phyloP scores from a whole-genome alignment of 2,113 vertebrate species.

The Azemiops feae region DNA sequence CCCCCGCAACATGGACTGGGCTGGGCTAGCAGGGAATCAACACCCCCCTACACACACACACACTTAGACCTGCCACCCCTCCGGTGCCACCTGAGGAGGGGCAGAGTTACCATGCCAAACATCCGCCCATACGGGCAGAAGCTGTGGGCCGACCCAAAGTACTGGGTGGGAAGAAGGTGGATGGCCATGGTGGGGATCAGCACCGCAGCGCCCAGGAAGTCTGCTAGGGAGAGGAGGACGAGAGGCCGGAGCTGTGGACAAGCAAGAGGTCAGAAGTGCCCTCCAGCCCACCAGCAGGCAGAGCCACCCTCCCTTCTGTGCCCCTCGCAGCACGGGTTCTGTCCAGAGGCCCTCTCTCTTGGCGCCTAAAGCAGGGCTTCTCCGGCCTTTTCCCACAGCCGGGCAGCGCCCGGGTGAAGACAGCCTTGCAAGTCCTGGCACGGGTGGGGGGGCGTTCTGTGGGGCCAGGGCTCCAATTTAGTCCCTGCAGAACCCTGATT shows the following conservation, averaged over 20 bases:
- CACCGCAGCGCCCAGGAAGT: conserved; percentile 69
- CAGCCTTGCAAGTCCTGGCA: background rate
- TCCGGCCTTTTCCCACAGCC: background rate
- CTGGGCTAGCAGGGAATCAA: background rate
- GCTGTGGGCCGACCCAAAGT: background rate
- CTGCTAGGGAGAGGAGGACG: conserved; percentile 76
- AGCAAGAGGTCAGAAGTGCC: background rate
- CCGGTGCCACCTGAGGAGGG: background rate
- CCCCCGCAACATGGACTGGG: background rate
- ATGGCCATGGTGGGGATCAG: conserved; percentile 61
- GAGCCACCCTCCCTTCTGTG: background rate
- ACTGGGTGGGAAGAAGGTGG: conserved; percentile 56
- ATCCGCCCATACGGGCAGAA: conserved; percentile 66
- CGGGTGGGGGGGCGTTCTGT: too few species aligned
- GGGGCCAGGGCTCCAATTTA: too few species aligned
- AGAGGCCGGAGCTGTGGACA: conserved; percentile 67
- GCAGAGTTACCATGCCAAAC: conserved; percentile 73
- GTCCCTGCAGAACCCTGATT: background rate
- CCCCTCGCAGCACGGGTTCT: background rate
- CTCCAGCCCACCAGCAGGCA: background rate
- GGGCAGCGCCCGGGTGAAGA: background rate
- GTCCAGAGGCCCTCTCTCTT: background rate
- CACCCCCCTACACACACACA: background rate
- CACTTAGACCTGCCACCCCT: background rate
- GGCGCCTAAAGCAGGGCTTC: background rate